These are phyloP conservation scores for Drosophila kambysellisi DNA, from an alignment of 2,888 invertebrate species.

Conservation along the genomic window DNA sequence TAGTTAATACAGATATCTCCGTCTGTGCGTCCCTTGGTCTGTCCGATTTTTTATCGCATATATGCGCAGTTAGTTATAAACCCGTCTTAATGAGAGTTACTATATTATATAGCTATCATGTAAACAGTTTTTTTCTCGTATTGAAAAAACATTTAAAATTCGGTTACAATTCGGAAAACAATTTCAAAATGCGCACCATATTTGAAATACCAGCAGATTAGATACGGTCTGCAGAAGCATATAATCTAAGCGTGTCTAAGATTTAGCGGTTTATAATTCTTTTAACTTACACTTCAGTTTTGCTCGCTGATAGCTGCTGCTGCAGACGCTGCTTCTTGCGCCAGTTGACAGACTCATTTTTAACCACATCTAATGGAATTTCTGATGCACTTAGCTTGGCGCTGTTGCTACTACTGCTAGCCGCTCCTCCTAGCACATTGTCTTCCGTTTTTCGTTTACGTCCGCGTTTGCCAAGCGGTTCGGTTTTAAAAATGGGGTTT, in stretches of 20 bases:
- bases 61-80: background rate
- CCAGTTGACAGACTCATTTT: conserved; percentile 47
- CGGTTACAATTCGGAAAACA: background rate
- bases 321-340: conserved; percentile 72
- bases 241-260: background rate
- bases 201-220: background rate
- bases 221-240: background rate
- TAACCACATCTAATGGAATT: conserved; percentile 36
- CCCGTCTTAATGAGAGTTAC: background rate
- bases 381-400: conserved; percentile 14
- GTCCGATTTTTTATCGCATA: too few species aligned
- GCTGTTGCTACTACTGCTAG: conserved; percentile 2
- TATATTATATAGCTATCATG: background rate
- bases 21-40: too few species aligned
- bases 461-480: conserved; percentile 51
- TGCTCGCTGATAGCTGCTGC: conserved; percentile 49
- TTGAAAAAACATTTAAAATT: background rate
- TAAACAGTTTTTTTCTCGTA: background rate
- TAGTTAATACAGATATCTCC: background rate
- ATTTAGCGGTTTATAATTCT: background rate
- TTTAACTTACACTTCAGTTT: conserved; percentile 74
- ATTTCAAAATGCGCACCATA: background rate
- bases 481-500: conserved; percentile 60
- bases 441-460: conserved; percentile 77
- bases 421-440: background rate